Base-by-base conservation (phyloP, 2,888 invertebrate species). In the Crossocerus cetratus region DNA sequence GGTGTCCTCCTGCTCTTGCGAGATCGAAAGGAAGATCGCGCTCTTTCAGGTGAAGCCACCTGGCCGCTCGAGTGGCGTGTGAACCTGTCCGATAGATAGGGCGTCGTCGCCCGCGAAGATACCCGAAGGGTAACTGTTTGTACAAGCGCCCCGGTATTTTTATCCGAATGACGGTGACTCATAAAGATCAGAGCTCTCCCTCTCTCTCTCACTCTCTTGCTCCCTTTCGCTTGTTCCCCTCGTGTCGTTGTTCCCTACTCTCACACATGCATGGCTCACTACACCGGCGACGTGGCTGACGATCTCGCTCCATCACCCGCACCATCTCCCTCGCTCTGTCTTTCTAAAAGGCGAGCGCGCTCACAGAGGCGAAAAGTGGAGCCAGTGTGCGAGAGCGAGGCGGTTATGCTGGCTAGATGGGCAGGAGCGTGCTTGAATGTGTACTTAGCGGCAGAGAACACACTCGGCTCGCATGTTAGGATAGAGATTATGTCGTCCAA, bases 91-190 rank as follows among this genome's bases (percentile, higher is more conserved):
- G 76, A 78, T 76, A 77, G 77, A 72, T 56, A 74, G 68, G 76
- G 72, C 49, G 13, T 14, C 78, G 78, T 76, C 75, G 81, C 64
- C 70, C 74, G 70, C 76, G 80, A 82, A 83, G 83, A 84, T 80
- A 83, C 71, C 80, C 81, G 80, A 79, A 83, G 83, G 85, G 84
- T 84, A 81, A 82, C 84, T 86, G 85, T 87, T 88, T 88, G 83
- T 84, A 86, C 84, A 86, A 86, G 85, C 85, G 77, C 77, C 82
- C 81, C 81, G 85, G 84, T 86, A 86, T 84, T 87, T 87, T 86
- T 86, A 85, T 87, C 85, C 83, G 82, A 83, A 84, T 80, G 82
- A 84, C 70, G 81, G 74, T 88, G 87, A 88, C 84, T 88, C 87
- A 87, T 81, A 82, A 83, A 85, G 87, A 86, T 86, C 84, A 80